Percentiles rank a stretch among this genome's conserved stretches.
Conservation (phyloP, 2,113 vertebrate species). For the Electrona antarctica region DNA sequence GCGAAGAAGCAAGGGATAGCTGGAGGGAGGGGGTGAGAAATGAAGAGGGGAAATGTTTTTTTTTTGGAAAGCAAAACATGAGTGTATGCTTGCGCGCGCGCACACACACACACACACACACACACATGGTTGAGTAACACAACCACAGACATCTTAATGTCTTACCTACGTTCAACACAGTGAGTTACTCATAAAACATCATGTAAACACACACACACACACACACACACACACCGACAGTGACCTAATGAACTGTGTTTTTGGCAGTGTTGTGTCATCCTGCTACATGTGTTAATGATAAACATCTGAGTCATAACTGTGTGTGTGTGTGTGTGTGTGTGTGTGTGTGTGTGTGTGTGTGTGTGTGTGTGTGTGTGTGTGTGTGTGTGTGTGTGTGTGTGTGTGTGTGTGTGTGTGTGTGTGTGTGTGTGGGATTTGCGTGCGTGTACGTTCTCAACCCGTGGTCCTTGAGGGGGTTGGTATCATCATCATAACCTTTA, state of each 20-base stretch:
- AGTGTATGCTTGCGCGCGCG: neutral
- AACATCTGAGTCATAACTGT: constrained; percentile 54
- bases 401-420: neutral
- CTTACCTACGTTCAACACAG: constrained; percentile 11
- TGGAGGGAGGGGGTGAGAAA: too few relatives aligned
- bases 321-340: neutral
- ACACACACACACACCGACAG: neutral
- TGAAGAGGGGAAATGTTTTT: too few relatives aligned
- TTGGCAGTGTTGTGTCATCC: constrained; percentile 47
- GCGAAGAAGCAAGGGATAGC: too few relatives aligned
- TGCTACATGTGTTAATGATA: constrained; percentile 56
- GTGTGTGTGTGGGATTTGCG: neutral
- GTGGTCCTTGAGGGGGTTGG: too few relatives aligned
- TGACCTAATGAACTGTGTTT: constrained; percentile 38
- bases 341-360: constrained; percentile 4
- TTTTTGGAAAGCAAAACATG: too few relatives aligned
- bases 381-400: constrained; percentile 5
- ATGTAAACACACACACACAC: constrained; percentile 26
- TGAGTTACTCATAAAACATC: constrained; percentile 34
- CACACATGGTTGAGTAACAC: constrained; percentile 31
- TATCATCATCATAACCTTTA: too few relatives aligned
- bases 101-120: constrained; percentile 9
- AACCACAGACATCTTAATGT: constrained; percentile 43
- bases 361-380: constrained; percentile 8
- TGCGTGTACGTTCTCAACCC: too few relatives aligned